phyloP scores from a whole-genome alignment of 1,140 invertebrate genomes.

The Homalodisca vitripennis region DNA sequence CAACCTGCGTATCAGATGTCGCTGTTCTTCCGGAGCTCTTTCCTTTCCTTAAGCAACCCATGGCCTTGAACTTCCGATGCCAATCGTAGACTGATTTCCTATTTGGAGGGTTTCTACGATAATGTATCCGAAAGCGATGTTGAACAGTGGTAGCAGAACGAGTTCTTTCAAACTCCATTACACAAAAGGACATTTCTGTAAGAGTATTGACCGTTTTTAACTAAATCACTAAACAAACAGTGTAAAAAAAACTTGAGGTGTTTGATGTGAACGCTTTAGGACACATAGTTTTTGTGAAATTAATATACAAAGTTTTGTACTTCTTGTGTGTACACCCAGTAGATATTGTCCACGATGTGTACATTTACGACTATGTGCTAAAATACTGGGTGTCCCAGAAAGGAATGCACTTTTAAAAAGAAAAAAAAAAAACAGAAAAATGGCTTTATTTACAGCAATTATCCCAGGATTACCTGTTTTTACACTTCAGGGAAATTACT shows the following conservation, averaged over 20 bases:
- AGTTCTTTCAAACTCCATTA: slow-evolving; percentile 5
- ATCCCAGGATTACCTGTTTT: too few relatives aligned
- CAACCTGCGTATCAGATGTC: slow-evolving; percentile 13
- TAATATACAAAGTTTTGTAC: neutral
- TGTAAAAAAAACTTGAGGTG: slow-evolving; percentile 13
- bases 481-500: too few relatives aligned
- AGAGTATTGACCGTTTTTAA: neutral
- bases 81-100: neutral
- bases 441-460: too few relatives aligned
- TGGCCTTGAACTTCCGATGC: slow-evolving; percentile 5
- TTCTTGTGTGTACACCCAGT: neutral
- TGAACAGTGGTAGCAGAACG: slow-evolving; percentile 7
- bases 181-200: slow-evolving; percentile 4
- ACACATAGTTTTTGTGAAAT: neutral
- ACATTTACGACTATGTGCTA: too few relatives aligned
- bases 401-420: too few relatives aligned
- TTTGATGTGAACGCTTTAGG: neutral
- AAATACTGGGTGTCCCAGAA: too few relatives aligned
- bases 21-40: slow-evolving; percentile 8
- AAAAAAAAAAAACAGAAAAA: too few relatives aligned
- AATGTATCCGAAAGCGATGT: neutral
- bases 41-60: neutral
- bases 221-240: neutral
- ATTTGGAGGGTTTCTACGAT: neutral
- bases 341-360: too few relatives aligned